Evolutionary conservation across 2,888 invertebrate genomes (phyloP), one percentile per base, ranked within the genome.

Genomic region (Mimachlamys varia): DNA sequence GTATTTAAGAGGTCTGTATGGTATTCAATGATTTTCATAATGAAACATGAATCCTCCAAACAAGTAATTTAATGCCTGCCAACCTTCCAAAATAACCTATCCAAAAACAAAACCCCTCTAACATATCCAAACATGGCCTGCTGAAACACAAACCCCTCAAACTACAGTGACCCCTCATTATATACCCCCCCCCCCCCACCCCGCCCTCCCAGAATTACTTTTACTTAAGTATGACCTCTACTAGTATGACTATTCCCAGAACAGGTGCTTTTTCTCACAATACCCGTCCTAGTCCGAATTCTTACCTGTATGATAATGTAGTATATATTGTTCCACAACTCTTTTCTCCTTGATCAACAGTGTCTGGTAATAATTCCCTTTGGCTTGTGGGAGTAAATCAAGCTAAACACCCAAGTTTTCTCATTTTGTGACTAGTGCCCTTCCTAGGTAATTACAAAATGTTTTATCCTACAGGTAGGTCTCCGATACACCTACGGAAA

Each of bases 381-480:
- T 33, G 33, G 22, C n/a, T 76, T 76, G 76, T 4, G 13, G 10
- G 15, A 76, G 22, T 76, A 76, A 76, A 33, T 76, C 76, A 76
- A 76, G 76, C 76, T 12, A 76, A 27, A 76, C 76, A 76, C 22
- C 12, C 19, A 27, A 76, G 76, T 1, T 76, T 33, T 76, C 27
- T 27, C 76, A 62, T 76, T 76, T 76, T 76, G 33, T 33, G 12
- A 76, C 76, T 33, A 15, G 76, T 33, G 33, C 76, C 76, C 33
- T 76, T 76, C 76, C 33, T 76, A 2, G 13, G 27, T 33, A 76
- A 76, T 33, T 76, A 76, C 33, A 76, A 17, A 76, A 76, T 76
- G 76, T 76, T 76, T 33, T 76, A 76, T 22, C 76, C 13, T 12
- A 76, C 76, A 76, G 58, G 76, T 76, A 76, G 33, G 76, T 76